These are phyloP conservation scores for Oreochromis niloticus DNA, from an alignment of 2,113 vertebrate species.

Conservation along the genomic window DNA sequence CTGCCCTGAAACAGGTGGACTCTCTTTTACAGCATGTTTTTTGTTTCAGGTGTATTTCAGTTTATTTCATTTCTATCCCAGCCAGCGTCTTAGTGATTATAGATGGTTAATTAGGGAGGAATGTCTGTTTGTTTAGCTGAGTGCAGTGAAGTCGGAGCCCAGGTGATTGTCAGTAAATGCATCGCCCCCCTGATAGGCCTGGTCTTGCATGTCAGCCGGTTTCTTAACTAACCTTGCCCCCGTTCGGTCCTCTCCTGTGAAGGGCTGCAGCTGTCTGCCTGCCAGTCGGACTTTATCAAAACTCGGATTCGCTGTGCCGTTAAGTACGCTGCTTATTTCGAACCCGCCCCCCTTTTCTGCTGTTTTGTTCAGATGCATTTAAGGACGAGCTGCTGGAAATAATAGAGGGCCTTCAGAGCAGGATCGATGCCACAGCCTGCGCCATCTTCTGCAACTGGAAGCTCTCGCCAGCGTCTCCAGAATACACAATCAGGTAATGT, in stretches of 20 bases:
- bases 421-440: neutral
- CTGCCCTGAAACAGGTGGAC: neutral
- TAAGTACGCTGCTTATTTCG: neutral
- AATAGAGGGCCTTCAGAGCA: neutral
- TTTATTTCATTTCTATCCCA: neutral
- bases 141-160: neutral
- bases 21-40: neutral
- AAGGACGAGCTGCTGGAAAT: neutral
- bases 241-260: neutral
- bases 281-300: neutral
- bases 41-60: neutral
- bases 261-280: neutral
- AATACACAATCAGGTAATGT: slow-evolving; percentile 64
- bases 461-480: slow-evolving; percentile 49
- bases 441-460: slow-evolving; percentile 40
- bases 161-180: neutral
- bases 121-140: neutral
- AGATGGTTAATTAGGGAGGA: neutral
- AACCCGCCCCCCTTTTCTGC: neutral
- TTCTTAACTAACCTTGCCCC: neutral
- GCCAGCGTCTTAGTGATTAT: neutral
- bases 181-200: neutral
- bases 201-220: neutral
- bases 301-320: neutral
- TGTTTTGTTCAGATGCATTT: neutral